These are phyloP conservation scores for Caenorhabditis plicata DNA, from an alignment of 2,888 invertebrate genomes.

Conservation along the genomic window DNA sequence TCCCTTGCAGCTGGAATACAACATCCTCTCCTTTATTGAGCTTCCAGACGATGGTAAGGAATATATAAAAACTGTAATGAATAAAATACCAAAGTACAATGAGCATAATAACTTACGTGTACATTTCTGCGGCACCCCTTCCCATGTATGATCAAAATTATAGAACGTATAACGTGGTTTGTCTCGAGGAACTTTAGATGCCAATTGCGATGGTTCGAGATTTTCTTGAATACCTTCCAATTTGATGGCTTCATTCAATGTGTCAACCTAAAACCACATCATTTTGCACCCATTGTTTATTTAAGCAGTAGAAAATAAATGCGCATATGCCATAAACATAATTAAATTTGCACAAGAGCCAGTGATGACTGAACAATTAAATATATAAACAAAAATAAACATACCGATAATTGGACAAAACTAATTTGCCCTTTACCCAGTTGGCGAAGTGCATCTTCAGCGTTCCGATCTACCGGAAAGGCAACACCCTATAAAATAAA, in stretches of 20 bases:
- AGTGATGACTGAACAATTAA: too few relatives aligned
- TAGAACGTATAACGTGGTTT: conserved; percentile 74
- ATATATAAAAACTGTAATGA: conserved; percentile 88
- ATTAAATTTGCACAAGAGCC: too few relatives aligned
- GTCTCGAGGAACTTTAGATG: conserved; percentile 80
- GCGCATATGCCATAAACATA: too few relatives aligned
- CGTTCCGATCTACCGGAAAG: conserved; percentile 82
- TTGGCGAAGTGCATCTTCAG: conserved; percentile 77
- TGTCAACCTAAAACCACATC: conserved; percentile 70
- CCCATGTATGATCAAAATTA: conserved; percentile 86
- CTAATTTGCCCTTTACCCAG: conserved; percentile 78
- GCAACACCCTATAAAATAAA: conserved; percentile 78
- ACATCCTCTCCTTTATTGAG: conserved; percentile 94
- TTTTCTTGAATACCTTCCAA: conserved; percentile 77
- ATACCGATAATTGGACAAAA: conserved; percentile 82
- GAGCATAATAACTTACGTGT: conserved; percentile 71
- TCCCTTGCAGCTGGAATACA: conserved; percentile 95
- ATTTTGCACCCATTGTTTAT: neutral
- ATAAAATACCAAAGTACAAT: neutral
- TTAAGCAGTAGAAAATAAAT: neutral
- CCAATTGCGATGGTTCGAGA: conserved; percentile 75
- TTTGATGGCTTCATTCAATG: conserved; percentile 84
- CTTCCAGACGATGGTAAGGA: conserved; percentile 94
- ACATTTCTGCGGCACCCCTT: conserved; percentile 84
- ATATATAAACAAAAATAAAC: too few relatives aligned